phyloP scores from a whole-genome alignment of 2,113 vertebrate species.

The Podarcis raffonei region DNA sequence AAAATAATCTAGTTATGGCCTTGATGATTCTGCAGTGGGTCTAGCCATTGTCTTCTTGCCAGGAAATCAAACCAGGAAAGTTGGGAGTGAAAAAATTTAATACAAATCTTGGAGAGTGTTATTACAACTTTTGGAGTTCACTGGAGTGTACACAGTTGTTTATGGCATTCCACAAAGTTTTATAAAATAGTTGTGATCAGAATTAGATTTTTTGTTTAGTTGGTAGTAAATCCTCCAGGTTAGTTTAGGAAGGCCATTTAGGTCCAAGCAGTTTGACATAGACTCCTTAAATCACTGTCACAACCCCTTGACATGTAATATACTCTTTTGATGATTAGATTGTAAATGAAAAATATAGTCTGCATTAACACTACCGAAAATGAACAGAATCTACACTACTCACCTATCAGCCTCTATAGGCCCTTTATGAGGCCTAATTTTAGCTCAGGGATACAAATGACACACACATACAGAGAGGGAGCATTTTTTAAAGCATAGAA shows the following conservation, averaged over 20 bases:
- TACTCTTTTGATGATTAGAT: conserved; percentile 61
- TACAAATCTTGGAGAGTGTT: conserved; percentile 25
- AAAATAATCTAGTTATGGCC: not conserved
- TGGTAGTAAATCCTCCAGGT: conserved; percentile 62
- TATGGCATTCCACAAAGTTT: conserved; percentile 62
- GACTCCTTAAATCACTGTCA: conserved; percentile 62
- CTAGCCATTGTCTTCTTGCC: not conserved
- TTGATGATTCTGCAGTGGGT: not conserved
- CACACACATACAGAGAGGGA: not conserved
- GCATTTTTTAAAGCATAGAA: not conserved
- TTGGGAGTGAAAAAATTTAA: conserved; percentile 7
- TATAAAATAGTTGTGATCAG: conserved; percentile 52
- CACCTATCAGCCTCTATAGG: conserved; percentile 11
- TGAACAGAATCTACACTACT: conserved; percentile 51
- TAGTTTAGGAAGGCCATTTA: conserved; percentile 56
- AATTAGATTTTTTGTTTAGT: conserved; percentile 66
- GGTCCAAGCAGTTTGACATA: conserved; percentile 64
- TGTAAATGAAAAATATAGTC: conserved; percentile 71
- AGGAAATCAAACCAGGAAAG: not conserved
- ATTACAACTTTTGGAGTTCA: conserved; percentile 44
- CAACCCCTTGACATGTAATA: conserved; percentile 37
- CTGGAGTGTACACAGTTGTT: conserved; percentile 32
- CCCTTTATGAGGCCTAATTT: conserved; percentile 5
- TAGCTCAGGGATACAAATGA: accelerated
- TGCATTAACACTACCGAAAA: conserved; percentile 45